A percentile compares a stretch with the other conserved stretches of the same genome.
Evolutionary conservation across 2,888 invertebrate genomes (phyloP).

Genomic region (Caenorhabditis wallacei): DNA sequence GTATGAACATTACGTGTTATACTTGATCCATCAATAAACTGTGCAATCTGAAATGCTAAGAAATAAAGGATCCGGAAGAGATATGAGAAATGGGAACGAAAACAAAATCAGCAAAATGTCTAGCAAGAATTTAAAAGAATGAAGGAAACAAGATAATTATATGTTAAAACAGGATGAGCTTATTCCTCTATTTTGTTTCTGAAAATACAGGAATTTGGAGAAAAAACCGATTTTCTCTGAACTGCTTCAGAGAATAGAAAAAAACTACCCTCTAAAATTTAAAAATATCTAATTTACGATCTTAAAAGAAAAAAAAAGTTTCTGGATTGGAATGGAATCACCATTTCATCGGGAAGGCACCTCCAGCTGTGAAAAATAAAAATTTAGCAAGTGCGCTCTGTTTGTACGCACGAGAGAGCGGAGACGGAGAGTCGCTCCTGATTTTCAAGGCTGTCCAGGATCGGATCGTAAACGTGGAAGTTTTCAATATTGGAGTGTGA

Average conservation of each 20-base stretch:
- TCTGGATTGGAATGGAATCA: background rate
- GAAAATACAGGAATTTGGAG: too few species aligned
- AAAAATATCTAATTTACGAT: too few species aligned
- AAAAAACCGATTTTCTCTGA: too few species aligned
- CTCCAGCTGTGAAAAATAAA: conserved; percentile 33
- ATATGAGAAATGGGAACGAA: too few species aligned
- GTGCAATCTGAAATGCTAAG: conserved; percentile 27
- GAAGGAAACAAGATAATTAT: too few species aligned
- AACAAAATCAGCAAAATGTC: too few species aligned
- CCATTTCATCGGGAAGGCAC: background rate
- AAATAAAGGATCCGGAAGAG: background rate
- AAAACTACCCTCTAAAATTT: too few species aligned
- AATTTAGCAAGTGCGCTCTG: background rate
- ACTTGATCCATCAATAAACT: conserved; percentile 45
- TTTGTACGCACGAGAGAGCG: background rate
- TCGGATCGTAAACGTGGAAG: background rate
- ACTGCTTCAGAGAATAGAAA: too few species aligned
- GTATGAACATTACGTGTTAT: conserved; percentile 53
- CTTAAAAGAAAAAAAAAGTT: background rate
- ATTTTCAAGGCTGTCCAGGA: background rate
- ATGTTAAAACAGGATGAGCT: too few species aligned
- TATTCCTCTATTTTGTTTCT: too few species aligned
- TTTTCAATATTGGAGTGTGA: background rate
- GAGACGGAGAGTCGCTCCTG: conserved; percentile 13
- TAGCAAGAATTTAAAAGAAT: too few species aligned